These are phyloP conservation scores for Dendropsophus ebraccatus DNA, from an alignment of 2,113 vertebrate species.

Conservation along the genomic window DNA sequence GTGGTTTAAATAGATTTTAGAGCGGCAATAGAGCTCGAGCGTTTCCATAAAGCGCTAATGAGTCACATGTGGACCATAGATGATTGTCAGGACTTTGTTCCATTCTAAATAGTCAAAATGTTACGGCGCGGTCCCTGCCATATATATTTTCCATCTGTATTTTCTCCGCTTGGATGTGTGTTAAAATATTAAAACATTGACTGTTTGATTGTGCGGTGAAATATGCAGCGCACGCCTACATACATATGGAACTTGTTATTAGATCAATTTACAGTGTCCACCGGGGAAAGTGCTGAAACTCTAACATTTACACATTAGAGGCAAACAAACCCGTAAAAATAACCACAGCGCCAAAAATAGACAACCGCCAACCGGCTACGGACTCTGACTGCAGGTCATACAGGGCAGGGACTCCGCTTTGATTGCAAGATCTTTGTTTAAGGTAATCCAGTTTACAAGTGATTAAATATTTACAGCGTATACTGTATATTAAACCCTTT, in stretches of 20 bases:
- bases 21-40: constrained; percentile 10
- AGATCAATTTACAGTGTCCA: constrained; percentile 12
- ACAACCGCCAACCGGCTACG: neutral
- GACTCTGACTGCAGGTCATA: neutral
- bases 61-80: neutral
- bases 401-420: neutral
- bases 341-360: neutral
- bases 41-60: neutral
- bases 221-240: constrained; percentile 24
- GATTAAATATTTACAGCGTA: too few species aligned
- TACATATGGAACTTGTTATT: constrained; percentile 36
- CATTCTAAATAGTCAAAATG: neutral
- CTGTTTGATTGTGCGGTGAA: neutral
- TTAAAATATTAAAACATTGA: constrained; percentile 13
- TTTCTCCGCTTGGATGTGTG: constrained; percentile 2
- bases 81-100: constrained; percentile 4
- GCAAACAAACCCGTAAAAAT: neutral
- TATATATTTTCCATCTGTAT: constrained; percentile 13
- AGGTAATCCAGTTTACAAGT: too few species aligned
- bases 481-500: too few species aligned
- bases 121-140: neutral
- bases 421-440: too few species aligned
- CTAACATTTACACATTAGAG: constrained; percentile 2
- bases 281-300: neutral
- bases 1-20: constrained; percentile 6